Base-by-base conservation (phyloP, 2,797 vertebrate genomes). In the Psittacula derbiana region DNA sequence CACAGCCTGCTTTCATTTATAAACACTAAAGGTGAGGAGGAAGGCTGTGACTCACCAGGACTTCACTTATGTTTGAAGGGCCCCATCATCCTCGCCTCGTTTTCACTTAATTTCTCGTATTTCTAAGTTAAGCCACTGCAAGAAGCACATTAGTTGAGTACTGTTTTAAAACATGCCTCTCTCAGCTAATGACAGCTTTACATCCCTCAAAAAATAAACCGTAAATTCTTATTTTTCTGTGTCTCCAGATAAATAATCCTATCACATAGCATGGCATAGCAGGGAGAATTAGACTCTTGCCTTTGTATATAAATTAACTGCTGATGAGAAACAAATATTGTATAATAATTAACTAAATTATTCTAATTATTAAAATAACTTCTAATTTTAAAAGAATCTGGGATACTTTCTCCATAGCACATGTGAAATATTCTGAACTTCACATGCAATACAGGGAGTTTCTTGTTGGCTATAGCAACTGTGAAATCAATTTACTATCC, bases 11-110 rank as follows among this genome's bases (percentile, higher is more conserved):
- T 75, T 76, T 61, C 46, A 8, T 62, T 81, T 80, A 79, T 38
- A 55, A 90, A 65, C 55, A 28, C 31, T 11, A n/a, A 60, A 90
- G 65, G 93, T 88, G 82, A 83, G 23, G 74, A 67, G 40, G 70
- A 75, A 92, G 83, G 78, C 78, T 86, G 46, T 88, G 91, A 92
- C 70, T 92, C 92, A 84, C 55, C 78, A 46, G 62, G 83, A 25
- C 33, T 58, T 58, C 57, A 58, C 57, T 89, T 88, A 20, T 6
- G 65, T 33, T 8, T 67, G 57, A 82, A 91, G 52, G 21, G 44
- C 65, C 38, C 13, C 6, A 2, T 64, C 87, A 78, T 53, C 65
- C 69, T 92, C 41, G 60, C 55, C 67, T 86, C 3, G 0, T 66
- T 87, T 90, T 78, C 72, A 85, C 75, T 61, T 76, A 40, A 64